Conservation (phyloP, 2,888 invertebrate genomes). For the Ctena decussata region DNA sequence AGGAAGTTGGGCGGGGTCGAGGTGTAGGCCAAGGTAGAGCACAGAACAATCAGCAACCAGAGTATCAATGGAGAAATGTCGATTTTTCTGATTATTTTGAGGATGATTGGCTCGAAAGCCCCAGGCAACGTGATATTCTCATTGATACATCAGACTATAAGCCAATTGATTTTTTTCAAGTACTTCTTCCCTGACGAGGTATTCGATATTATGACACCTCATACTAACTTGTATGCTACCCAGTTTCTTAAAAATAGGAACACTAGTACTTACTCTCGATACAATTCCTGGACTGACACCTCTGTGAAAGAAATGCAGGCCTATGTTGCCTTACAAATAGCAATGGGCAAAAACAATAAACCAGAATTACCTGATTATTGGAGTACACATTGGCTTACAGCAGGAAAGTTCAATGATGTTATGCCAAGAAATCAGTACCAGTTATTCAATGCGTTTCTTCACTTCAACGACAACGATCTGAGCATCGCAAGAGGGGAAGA, state of each 20-base stretch:
- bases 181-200: neutral
- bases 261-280: neutral
- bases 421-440: constrained; percentile 32
- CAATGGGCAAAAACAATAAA: constrained; percentile 24
- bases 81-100: neutral
- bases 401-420: constrained; percentile 1
- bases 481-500: constrained; percentile 18
- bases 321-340: constrained; percentile 31
- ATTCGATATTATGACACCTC: neutral
- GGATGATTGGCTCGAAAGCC: neutral
- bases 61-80: neutral
- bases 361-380: constrained; percentile 29
- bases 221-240: neutral
- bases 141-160: neutral
- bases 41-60: neutral
- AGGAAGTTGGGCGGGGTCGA: too few relatives aligned
- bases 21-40: neutral
- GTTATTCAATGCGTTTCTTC: constrained; percentile 16
- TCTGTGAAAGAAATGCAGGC: constrained; percentile 12
- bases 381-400: constrained; percentile 24
- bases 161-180: neutral
- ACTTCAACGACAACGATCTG: constrained; percentile 29
- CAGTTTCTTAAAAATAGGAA: neutral
- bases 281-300: constrained; percentile 5
- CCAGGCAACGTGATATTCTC: neutral